phyloP scores from a whole-genome alignment of 2,113 vertebrate genomes.

The Thryonomys swinderianus region DNA sequence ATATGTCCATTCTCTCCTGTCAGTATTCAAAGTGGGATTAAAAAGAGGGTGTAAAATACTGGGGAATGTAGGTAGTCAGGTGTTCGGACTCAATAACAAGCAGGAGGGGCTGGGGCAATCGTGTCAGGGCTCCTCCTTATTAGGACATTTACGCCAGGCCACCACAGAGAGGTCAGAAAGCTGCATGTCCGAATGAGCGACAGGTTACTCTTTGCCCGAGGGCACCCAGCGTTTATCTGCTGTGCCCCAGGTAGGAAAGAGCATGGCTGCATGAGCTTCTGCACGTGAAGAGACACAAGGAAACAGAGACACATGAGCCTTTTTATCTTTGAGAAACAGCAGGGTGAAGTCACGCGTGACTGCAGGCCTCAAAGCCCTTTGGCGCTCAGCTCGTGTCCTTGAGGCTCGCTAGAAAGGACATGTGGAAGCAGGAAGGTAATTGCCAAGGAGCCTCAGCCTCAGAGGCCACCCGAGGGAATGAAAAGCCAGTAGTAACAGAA shows the following conservation, averaged over 20 bases:
- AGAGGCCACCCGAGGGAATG: not conserved
- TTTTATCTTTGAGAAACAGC: not conserved
- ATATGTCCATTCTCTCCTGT: not conserved
- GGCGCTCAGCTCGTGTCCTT: accelerated
- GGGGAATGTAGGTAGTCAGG: accelerated
- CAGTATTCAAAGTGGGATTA: accelerated
- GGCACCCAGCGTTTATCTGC: not conserved
- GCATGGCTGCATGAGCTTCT: accelerated
- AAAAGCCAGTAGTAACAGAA: not conserved
- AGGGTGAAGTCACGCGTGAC: accelerated
- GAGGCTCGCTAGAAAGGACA: not conserved
- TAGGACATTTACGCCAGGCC: too few relatives aligned
- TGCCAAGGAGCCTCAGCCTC: not conserved
- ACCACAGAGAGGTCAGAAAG: not conserved
- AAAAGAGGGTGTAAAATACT: not conserved
- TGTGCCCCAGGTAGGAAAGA: not conserved
- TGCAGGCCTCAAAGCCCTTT: not conserved
- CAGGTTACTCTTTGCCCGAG: not conserved
- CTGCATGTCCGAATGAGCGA: not conserved
- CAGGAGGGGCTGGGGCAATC: accelerated
- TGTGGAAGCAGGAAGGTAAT: accelerated
- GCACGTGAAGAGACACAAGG: accelerated
- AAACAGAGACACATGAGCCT: accelerated
- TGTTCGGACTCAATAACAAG: accelerated
- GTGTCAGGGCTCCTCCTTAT: accelerated